These are phyloP conservation scores for Ascidia mentula DNA, from an alignment of 23 tunicate species.

Conservation along the genomic window DNA sequence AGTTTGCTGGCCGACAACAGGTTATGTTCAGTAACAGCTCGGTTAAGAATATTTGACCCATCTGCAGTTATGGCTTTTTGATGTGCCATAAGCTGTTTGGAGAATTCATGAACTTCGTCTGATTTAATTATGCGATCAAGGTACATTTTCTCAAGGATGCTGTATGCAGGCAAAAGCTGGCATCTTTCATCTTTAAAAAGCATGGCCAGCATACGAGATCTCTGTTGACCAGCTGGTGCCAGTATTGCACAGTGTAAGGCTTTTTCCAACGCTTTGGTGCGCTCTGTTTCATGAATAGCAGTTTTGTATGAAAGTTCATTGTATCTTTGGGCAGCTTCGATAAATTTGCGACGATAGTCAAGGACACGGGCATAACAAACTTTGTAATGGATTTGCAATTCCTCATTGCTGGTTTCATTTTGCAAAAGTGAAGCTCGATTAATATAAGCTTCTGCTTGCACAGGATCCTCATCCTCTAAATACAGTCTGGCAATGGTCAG, in stretches of 20 bases:
- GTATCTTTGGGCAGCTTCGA: conserved; percentile 96
- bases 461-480: conserved; percentile 91
- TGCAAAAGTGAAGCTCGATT: conserved; percentile 80
- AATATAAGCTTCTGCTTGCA: conserved; percentile 78
- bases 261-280: conserved; percentile 84
- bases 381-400: conserved; percentile 78
- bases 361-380: conserved; percentile 90
- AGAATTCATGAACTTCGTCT: conserved; percentile 78
- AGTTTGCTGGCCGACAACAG: conserved; percentile 89
- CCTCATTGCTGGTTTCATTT: conserved; percentile 61
- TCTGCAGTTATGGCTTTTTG: conserved; percentile 85
- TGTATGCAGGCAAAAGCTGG: conserved; percentile 72
- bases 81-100: conserved; percentile 83
- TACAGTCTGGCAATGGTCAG: conserved; percentile 75
- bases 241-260: conserved; percentile 94
- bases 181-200: conserved; percentile 93
- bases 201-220: conserved; percentile 88
- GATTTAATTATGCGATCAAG: conserved; percentile 81
- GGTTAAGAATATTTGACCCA: conserved; percentile 73
- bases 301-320: conserved; percentile 86
- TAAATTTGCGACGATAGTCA: conserved; percentile 85
- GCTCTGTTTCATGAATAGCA: conserved; percentile 77
- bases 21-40: conserved; percentile 93
- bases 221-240: conserved; percentile 91
- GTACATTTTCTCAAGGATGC: conserved; percentile 88